Percentiles rank a stretch among this genome's conserved stretches.
Evolutionary conservation across 1,140 invertebrate genomes (phyloP).

Genomic region (Calliphora vicina): DNA sequence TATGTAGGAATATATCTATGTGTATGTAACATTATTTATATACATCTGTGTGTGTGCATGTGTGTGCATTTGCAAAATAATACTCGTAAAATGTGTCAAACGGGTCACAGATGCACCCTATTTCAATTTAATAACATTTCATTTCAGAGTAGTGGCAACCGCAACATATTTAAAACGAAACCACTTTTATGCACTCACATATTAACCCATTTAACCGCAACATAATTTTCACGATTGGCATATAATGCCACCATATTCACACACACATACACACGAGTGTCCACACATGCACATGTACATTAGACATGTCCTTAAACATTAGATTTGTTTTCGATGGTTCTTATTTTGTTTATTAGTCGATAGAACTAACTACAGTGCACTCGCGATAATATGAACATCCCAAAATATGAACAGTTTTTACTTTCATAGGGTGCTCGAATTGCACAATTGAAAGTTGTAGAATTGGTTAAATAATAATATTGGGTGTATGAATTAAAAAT

Average conservation of each 20-base stretch:
- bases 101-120: slow-evolving; percentile 31
- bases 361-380: too few relatives aligned
- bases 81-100: slow-evolving; percentile 29
- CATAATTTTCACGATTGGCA: slow-evolving; percentile 33
- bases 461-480: too few relatives aligned
- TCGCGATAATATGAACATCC: too few relatives aligned
- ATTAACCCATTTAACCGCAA: slow-evolving; percentile 33
- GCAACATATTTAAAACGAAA: slow-evolving; percentile 32
- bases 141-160: slow-evolving; percentile 23
- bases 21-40: neutral
- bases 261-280: neutral
- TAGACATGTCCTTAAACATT: too few relatives aligned
- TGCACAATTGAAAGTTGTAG: too few relatives aligned
- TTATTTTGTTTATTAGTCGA: too few relatives aligned
- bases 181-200: slow-evolving; percentile 34
- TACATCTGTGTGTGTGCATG: neutral
- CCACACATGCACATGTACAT: neutral
- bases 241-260: neutral
- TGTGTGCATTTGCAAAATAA: neutral
- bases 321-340: too few relatives aligned
- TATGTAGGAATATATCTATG: neutral
- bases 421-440: too few relatives aligned
- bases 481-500: too few relatives aligned
- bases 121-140: slow-evolving; percentile 35
- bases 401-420: too few relatives aligned